phyloP scores from a whole-genome alignment of 2,113 vertebrate species.

The Urocolius indicus region DNA sequence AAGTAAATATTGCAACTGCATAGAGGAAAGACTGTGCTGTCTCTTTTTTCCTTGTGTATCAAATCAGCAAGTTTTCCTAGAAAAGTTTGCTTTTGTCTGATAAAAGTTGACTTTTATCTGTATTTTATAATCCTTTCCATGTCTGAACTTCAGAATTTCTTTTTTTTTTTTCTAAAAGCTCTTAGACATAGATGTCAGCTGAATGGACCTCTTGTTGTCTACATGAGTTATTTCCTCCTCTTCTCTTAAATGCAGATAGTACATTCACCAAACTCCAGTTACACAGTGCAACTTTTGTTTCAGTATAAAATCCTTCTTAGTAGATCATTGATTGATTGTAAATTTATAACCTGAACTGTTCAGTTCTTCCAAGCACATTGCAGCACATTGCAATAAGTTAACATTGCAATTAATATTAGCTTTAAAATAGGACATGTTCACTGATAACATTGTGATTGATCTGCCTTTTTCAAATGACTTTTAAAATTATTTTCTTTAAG shows the following conservation, averaged over 20 bases:
- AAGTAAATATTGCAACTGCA: neutral
- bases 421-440: neutral
- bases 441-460: neutral
- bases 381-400: neutral
- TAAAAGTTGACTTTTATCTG: neutral
- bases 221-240: rapidly evolving
- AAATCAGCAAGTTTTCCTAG: neutral
- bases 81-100: neutral
- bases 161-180: neutral
- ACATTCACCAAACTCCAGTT: neutral
- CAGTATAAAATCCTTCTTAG: neutral
- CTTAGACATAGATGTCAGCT: neutral
- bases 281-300: neutral
- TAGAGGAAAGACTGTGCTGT: neutral
- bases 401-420: neutral
- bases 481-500: neutral
- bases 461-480: neutral
- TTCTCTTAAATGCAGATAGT: neutral
- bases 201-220: neutral
- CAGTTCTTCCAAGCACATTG: neutral
- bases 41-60: neutral
- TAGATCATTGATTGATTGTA: neutral
- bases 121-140: neutral
- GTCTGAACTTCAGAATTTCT: neutral
- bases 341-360: neutral